Base-by-base conservation (phyloP, 1,140 invertebrate species). In the Trachymyrmex septentrionalis region DNA sequence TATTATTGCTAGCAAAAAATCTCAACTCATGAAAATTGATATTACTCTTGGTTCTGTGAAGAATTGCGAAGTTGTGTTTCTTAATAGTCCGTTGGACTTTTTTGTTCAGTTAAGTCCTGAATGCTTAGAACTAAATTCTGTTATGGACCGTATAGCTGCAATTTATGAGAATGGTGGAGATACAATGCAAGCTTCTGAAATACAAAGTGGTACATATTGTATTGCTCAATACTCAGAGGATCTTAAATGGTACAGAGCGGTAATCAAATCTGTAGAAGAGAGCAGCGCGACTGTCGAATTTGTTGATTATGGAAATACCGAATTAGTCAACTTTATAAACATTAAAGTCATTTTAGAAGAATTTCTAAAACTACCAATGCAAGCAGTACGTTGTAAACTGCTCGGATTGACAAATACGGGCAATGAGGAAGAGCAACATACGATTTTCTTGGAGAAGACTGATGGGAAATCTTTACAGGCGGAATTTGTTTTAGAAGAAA, bases 251-350 rank as follows among this genome's bases (percentile, higher is more conserved):
- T 96, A 97, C 81, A 93, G 96, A 89, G 96, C 95, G 3, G 63
- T 95, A 21, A 93, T 97, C 21, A 94, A 95, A 88, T 89, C 87
- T 55, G 90, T 94, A 10, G 94, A 96, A 75, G 67, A 59, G 19
- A 30, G 61, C 2, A 82, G 50, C 3, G 94, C 84, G 2, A 91
- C 50, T 6, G 95, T 97, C 6, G 87, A 94, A 7, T 97, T 96
- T 89, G 91, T 97, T 3, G 96, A 97, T 90, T 96, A 96, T 90
- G 96, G 96, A 19, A 96, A 96, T 66, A 86, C 61, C 12, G 94
- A 95, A 73, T 88, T 38, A 30, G 87, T 95, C 0, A n/a, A 85
- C 10, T 87, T 91, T 2, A 72, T 87, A 7, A 92, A 94, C 19
- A 92, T 96, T 12, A 95, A 95, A 89, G 91, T 90, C 53, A 92